A percentile compares a stretch with the other conserved stretches of the same genome.
Evolutionary conservation across 2,888 invertebrate genomes (phyloP).

Genomic region (Drosophila koepferae): DNA sequence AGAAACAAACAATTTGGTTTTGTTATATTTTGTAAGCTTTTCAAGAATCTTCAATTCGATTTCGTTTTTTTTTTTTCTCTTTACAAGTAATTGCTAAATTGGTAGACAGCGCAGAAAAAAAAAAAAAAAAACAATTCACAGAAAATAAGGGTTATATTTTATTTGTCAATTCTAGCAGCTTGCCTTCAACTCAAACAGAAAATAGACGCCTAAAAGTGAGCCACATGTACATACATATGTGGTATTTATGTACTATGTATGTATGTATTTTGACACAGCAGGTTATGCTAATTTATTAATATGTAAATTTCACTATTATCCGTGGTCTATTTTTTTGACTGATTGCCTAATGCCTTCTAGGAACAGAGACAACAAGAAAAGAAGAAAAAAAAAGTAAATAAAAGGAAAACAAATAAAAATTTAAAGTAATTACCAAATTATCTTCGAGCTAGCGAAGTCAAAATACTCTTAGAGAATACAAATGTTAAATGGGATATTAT

Average conservation of each 20-base stretch:
- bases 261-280: not conserved
- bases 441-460: too few species aligned
- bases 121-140: slow-evolving; percentile 21
- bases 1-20: slow-evolving; percentile 55
- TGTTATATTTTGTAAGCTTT: slow-evolving; percentile 39
- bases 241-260: not conserved
- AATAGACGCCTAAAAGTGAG: not conserved
- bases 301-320: not conserved
- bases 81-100: not conserved
- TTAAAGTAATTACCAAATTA: too few species aligned
- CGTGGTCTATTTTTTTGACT: not conserved
- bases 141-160: not conserved
- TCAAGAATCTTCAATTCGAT: not conserved
- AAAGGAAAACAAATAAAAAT: too few species aligned
- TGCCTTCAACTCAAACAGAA: too few species aligned
- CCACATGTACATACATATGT: not conserved
- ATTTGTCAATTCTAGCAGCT: slow-evolving; percentile 10
- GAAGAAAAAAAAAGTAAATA: too few species aligned
- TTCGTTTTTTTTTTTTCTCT: not conserved
- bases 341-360: not conserved
- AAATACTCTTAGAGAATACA: too few species aligned
- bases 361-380: too few species aligned
- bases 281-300: slow-evolving; percentile 1
- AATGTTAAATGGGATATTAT: too few species aligned
- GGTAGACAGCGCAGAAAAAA: slow-evolving; percentile 1